phyloP scores from a whole-genome alignment of 2,888 invertebrate species.

The Callyntrura sp. region DNA sequence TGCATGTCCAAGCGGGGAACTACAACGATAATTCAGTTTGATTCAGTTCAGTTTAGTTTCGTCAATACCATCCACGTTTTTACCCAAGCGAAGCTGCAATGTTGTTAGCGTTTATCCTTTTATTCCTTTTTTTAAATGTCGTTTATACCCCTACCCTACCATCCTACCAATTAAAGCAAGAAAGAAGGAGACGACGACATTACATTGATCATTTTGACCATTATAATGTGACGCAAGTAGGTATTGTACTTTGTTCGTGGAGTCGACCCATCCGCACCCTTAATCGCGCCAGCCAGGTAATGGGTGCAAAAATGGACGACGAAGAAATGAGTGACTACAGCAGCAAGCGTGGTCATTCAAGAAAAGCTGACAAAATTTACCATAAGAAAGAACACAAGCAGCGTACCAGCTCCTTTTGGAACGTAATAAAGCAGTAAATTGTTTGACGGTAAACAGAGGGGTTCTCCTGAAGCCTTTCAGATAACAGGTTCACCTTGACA shows the following conservation, averaged over 20 bases:
- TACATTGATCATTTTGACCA: constrained; percentile 15
- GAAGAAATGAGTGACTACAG: no score
- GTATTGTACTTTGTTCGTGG: neutral
- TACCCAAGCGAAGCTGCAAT: neutral
- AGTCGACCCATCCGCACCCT: constrained; percentile 44
- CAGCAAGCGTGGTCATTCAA: neutral
- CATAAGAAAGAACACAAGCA: neutral
- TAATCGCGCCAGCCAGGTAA: constrained; percentile 8
- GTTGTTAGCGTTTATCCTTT: neutral
- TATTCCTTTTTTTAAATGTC: neutral
- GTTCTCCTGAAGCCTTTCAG: constrained; percentile 18
- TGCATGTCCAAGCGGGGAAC: neutral
- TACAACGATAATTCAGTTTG: neutral
- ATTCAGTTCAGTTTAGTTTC: constrained; percentile 28
- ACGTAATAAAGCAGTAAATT: neutral
- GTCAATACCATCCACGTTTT: neutral
- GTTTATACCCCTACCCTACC: neutral
- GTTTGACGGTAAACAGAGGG: constrained; percentile 1
- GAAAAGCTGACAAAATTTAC: neutral
- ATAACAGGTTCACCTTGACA: constrained; percentile 61
- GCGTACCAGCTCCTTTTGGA: neutral
- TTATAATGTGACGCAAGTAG: constrained; percentile 1
- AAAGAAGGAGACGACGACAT: constrained; percentile 11
- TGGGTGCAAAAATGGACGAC: neutral
- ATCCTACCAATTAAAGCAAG: constrained; percentile 22